Evolutionary conservation across 2,113 vertebrate genomes (phyloP).

Genomic region (Benthochromis sp.): DNA sequence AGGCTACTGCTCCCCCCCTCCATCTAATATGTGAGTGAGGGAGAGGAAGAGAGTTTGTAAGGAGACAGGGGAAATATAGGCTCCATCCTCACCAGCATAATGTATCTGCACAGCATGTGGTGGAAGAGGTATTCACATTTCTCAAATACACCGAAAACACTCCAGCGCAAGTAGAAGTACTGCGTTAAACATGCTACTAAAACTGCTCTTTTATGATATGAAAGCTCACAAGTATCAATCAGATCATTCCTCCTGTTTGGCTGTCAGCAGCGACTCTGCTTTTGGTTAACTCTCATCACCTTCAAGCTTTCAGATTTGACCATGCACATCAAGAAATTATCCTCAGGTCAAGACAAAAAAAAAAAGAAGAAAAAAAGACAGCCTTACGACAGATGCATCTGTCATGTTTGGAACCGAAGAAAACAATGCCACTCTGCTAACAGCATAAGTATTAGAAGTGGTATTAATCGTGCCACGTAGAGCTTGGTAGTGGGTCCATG

Average conservation of each 20-base stretch:
- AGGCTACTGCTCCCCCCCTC: background rate
- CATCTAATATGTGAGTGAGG: background rate
- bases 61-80: background rate
- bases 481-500: background rate
- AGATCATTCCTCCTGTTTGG: background rate
- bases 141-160: background rate
- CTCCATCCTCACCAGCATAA: background rate
- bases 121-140: background rate
- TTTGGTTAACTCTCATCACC: background rate
- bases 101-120: background rate
- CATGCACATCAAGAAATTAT: background rate
- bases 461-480: background rate
- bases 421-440: background rate
- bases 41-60: background rate
- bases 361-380: background rate
- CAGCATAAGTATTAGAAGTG: background rate
- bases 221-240: background rate
- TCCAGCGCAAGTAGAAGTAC: background rate
- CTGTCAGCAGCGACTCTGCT: fast-evolving
- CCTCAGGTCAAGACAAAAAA: background rate
- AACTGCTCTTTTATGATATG: background rate
- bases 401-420: background rate
- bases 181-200: fast-evolving
- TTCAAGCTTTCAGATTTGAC: background rate
- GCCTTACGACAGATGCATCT: background rate